Conservation (phyloP, 2,797 vertebrate genomes). For the Alectoris magna region DNA sequence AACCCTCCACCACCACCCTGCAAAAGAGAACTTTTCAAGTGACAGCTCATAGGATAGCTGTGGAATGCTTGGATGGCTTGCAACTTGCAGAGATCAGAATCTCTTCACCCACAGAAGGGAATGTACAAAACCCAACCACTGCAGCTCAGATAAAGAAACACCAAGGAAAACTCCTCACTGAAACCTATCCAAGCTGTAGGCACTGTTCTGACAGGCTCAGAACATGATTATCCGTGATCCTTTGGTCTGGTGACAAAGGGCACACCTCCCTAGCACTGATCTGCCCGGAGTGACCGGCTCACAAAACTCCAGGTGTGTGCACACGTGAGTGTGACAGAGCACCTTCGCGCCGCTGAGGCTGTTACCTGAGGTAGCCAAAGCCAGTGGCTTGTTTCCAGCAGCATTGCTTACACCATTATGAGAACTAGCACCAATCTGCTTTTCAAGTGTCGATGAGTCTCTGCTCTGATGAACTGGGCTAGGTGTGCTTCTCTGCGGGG, state of each 20-base stretch:
- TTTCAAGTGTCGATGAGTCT: conserved; percentile 83
- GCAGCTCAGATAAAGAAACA: not conserved
- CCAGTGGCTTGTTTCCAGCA: conserved; percentile 79
- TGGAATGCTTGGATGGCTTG: not conserved
- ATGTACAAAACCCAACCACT: not conserved
- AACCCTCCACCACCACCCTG: not conserved
- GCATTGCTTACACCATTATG: conserved; percentile 83
- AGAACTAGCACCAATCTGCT: conserved; percentile 81
- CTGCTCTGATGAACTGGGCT: conserved; percentile 91
- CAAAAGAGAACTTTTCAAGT: not conserved
- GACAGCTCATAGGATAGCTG: not conserved
- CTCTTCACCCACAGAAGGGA: not conserved
- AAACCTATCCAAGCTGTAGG: not conserved
- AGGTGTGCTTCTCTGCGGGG: conserved; percentile 92
- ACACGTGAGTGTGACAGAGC: not conserved
- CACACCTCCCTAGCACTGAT: not conserved
- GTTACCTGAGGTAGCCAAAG: conserved; percentile 81
- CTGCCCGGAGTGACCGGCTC: not conserved
- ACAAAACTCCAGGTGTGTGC: rapidly evolving
- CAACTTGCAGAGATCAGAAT: not conserved
- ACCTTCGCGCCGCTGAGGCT: not conserved
- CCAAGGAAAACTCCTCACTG: not conserved
- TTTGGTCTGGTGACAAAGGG: not conserved
- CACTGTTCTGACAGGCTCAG: not conserved
- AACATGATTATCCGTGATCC: not conserved